Evolutionary conservation across 2,888 invertebrate species (phyloP).

Genomic region (Platycheirus albimanus): DNA sequence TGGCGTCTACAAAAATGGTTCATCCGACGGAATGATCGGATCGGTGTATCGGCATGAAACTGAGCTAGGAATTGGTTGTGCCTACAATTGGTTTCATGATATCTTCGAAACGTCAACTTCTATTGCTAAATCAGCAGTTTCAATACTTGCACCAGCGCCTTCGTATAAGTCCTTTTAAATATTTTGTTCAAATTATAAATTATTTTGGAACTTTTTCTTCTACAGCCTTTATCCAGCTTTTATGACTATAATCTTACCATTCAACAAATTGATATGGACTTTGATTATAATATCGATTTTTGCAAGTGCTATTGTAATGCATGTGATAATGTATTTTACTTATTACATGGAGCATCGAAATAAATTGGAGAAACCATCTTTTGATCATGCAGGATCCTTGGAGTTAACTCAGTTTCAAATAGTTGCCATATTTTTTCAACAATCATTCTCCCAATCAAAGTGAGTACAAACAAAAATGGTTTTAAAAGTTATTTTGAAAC

Average conservation of each 20-base stretch:
- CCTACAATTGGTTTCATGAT: constrained; percentile 81
- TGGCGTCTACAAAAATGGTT: constrained; percentile 79
- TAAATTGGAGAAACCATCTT: neutral
- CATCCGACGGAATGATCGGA: constrained; percentile 79
- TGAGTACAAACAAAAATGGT: constrained; percentile 56
- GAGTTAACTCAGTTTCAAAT: constrained; percentile 78
- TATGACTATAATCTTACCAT: constrained; percentile 79
- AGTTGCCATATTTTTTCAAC: constrained; percentile 81
- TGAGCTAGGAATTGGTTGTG: constrained; percentile 81
- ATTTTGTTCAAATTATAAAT: constrained; percentile 33
- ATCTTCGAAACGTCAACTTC: constrained; percentile 79
- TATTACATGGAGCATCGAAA: constrained; percentile 52
- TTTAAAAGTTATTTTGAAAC: no score
- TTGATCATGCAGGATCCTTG: constrained; percentile 70
- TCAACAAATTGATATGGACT: constrained; percentile 77
- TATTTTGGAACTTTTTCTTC: no score
- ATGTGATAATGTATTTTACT: constrained; percentile 76
- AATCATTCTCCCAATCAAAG: constrained; percentile 79
- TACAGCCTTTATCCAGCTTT: constrained; percentile 78
- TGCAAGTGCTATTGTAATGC: constrained; percentile 77
- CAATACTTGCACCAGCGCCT: constrained; percentile 80
- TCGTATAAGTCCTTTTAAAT: constrained; percentile 72
- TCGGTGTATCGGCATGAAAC: constrained; percentile 79
- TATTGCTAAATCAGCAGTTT: constrained; percentile 80
- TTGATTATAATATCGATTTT: constrained; percentile 76